Base-by-base conservation (phyloP, 2,888 invertebrate genomes). In the Pollenia angustigena region DNA sequence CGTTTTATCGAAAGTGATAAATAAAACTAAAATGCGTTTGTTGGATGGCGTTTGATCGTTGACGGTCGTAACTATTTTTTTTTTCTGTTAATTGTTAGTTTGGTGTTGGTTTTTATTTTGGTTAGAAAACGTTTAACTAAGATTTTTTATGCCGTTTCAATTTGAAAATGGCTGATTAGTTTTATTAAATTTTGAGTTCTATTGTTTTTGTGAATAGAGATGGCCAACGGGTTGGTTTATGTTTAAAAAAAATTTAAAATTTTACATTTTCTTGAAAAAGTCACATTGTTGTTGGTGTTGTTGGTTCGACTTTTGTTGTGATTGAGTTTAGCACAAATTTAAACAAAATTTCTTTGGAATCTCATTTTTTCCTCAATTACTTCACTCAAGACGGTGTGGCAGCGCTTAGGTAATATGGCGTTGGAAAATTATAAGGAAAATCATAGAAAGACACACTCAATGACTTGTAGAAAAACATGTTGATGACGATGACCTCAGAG, bases 331-430 rank as follows among this genome's bases (percentile, higher is more conserved):
- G 32, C 32, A 32, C 32, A 44, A 42, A 44, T 64, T 18, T 14
- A 76, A 23, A 42, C 9, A 62, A 82, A 50, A 9, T 44, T 62
- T 60, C 50, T 54, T 18, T 66, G 48, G 18, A 12, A 46, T 40
- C 42, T 50, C 9, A 10, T 18, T 4, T 32, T 32, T 32, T 18
- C 40, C 11, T 58, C 48, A 18, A 50, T 18, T 16, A 62, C 54
- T 56, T 46, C 52, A 82, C 81, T 88, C 87, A 88, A 85, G 88
- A 87, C 32, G 88, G 88, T 76, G 88, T 88, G 87, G 88, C 87
- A 66, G 87, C 85, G 10, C 82, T 84, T 56, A 85, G 48, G 56
- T 82, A 87, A 74, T 85, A 85, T 14, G 81, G 78, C 54, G 42
- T 75, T 75, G 82, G 84, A 58, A 82, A 85, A 72, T 66, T 72